Conservation (phyloP, 2,797 vertebrate genomes). For the Pseudochirops corinnae region DNA sequence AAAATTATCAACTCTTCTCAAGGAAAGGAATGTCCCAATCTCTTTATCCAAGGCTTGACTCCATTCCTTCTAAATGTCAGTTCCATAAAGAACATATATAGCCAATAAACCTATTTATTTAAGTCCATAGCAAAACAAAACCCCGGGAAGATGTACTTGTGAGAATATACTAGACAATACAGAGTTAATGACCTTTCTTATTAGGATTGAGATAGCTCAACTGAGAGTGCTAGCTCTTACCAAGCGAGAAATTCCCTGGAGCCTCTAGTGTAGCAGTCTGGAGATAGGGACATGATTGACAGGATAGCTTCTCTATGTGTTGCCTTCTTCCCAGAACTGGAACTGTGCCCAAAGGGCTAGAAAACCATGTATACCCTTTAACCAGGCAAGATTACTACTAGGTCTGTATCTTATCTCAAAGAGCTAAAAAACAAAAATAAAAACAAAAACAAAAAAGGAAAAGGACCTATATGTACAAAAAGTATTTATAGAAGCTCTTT, state of each 20-base stretch:
- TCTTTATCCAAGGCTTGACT: not conserved
- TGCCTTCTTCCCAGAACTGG: not conserved
- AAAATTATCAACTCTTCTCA: not conserved
- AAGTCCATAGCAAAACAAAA: not conserved
- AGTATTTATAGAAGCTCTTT: too few species aligned
- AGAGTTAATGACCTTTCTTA: not conserved
- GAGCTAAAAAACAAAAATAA: too few species aligned
- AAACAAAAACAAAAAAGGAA: too few species aligned
- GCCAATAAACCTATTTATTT: not conserved
- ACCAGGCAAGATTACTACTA: too few species aligned
- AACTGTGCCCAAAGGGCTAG: too few species aligned
- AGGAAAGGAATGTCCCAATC: not conserved
- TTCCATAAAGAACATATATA: not conserved
- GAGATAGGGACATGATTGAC: not conserved
- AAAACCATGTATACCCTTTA: too few species aligned
- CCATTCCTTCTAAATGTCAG: not conserved
- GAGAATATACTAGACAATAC: not conserved
- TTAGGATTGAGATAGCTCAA: not conserved
- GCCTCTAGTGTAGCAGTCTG: not conserved
- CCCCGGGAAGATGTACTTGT: not conserved
- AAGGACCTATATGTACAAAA: too few species aligned
- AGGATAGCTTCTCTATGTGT: not conserved
- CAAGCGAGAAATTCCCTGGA: not conserved
- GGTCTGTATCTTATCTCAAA: too few species aligned
- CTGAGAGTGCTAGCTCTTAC: not conserved